Percentiles rank a stretch among this genome's conserved stretches.
These are phyloP conservation scores for Cosmia trapezina DNA, from an alignment of 2,888 invertebrate genomes.

Conservation along the genomic window DNA sequence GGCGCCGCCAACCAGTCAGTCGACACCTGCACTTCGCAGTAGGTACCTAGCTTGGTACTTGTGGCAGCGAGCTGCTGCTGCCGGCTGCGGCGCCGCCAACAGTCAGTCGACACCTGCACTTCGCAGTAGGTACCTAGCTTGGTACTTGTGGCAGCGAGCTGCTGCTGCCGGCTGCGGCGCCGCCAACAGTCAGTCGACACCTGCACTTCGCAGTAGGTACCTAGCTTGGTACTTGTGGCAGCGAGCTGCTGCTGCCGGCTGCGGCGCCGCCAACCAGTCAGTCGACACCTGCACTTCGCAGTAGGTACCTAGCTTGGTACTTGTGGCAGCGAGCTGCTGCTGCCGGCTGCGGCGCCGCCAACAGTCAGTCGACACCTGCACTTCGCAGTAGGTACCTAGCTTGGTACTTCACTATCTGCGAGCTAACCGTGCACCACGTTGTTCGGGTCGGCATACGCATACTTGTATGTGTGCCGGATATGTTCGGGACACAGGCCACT, in stretches of 20 bases:
- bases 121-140: no score
- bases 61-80: neutral
- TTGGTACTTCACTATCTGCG: neutral
- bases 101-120: neutral
- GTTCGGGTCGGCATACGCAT: neutral
- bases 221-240: no score
- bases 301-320: no score
- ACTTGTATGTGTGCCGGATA: no score
- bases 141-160: neutral
- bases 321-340: neutral
- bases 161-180: neutral
- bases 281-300: neutral
- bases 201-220: neutral
- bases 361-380: neutral
- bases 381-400: no score
- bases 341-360: neutral
- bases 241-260: neutral
- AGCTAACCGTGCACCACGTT: neutral
- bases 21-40: neutral
- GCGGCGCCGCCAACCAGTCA: neutral
- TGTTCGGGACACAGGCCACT: no score
- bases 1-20: neutral
- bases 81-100: neutral
- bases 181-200: neutral
- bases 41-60: no score